Conservation (phyloP, 2,888 invertebrate species). For the Venusia cambrica region DNA sequence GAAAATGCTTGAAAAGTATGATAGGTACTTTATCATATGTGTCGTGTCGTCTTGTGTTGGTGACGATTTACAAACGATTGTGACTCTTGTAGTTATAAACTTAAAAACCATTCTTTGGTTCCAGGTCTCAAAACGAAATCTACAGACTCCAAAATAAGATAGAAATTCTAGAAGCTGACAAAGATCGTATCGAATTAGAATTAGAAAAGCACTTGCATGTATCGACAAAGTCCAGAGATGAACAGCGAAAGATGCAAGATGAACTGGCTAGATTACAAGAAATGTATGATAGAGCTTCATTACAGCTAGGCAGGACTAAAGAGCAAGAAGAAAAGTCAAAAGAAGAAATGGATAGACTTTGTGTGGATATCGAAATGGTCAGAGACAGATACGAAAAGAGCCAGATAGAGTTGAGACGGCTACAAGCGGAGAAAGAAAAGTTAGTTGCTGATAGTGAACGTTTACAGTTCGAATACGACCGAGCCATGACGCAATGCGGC, state of each 20-base stretch:
- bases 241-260: slow-evolving; percentile 92
- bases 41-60: slow-evolving; percentile 73
- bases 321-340: slow-evolving; percentile 96
- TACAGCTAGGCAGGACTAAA: slow-evolving; percentile 92
- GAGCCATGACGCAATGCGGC: slow-evolving; percentile 91
- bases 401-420: slow-evolving; percentile 90
- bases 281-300: slow-evolving; percentile 92
- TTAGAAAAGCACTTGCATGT: slow-evolving; percentile 91
- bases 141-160: slow-evolving; percentile 93
- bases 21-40: slow-evolving; percentile 83
- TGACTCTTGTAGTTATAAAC: slow-evolving; percentile 12
- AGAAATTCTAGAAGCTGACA: slow-evolving; percentile 93
- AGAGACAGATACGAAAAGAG: slow-evolving; percentile 94
- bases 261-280: slow-evolving; percentile 92
- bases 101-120: slow-evolving; percentile 31
- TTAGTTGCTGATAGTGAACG: slow-evolving; percentile 91
- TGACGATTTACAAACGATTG: slow-evolving; percentile 42
- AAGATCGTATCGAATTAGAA: slow-evolving; percentile 91
- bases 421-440: slow-evolving; percentile 93
- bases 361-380: slow-evolving; percentile 92
- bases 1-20: slow-evolving; percentile 95
- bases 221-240: slow-evolving; percentile 90
- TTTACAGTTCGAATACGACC: slow-evolving; percentile 91
- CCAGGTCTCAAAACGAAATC: slow-evolving; percentile 93
- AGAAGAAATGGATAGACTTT: slow-evolving; percentile 88